Evolutionary conservation across 2,888 invertebrate species (phyloP).

Genomic region (Tipula helvola): DNA sequence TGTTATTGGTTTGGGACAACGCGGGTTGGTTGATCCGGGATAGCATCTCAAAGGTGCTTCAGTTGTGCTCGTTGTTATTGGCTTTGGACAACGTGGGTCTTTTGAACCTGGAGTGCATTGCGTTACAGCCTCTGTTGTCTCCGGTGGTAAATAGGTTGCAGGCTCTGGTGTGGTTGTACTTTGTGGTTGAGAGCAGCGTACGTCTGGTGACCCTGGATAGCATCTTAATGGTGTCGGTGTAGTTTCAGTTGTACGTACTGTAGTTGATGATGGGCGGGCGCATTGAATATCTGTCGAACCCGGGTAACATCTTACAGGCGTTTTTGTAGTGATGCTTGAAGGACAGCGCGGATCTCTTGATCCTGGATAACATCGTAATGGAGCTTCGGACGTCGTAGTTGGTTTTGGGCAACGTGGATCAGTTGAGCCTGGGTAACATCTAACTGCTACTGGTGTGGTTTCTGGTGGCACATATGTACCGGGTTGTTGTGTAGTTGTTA

Average conservation of each 20-base stretch:
- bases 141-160: constrained; percentile 16
- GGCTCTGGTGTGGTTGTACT: constrained; percentile 18
- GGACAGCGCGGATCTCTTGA: constrained; percentile 27
- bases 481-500: constrained; percentile 20
- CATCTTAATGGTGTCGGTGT: constrained; percentile 17
- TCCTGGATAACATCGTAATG: constrained; percentile 32
- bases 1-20: constrained; percentile 23
- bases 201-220: constrained; percentile 19
- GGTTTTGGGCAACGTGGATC: constrained; percentile 29
- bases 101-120: constrained; percentile 23
- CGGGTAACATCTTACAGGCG: constrained; percentile 20
- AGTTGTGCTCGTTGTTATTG: constrained; percentile 16
- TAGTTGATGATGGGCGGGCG: constrained; percentile 16
- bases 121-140: constrained; percentile 13
- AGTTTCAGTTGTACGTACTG: constrained; percentile 11
- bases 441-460: constrained; percentile 16
- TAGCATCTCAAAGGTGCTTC: constrained; percentile 18
- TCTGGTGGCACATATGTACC: constrained; percentile 17
- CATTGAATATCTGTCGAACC: constrained; percentile 27
- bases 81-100: constrained; percentile 27
- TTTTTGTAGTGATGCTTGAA: constrained; percentile 16
- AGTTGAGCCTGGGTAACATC: constrained; percentile 27
- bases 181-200: constrained; percentile 21
- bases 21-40: constrained; percentile 23
- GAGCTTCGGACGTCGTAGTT: constrained; percentile 18